phyloP scores from a whole-genome alignment of 2,113 vertebrate genomes.

The Ceyx margarethae region DNA sequence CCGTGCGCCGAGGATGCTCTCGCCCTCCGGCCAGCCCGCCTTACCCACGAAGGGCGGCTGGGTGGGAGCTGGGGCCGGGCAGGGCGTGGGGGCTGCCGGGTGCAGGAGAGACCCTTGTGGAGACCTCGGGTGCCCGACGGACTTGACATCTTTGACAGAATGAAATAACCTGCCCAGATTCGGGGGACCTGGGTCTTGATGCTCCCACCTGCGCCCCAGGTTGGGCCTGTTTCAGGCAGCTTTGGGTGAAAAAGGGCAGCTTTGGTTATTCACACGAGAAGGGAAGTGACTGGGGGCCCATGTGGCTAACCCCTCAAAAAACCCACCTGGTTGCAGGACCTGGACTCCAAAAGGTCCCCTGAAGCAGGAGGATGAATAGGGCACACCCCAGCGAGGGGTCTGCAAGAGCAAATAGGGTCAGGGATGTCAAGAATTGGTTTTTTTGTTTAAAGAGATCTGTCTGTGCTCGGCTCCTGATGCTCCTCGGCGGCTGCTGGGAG shows the following conservation, averaged over 20 bases:
- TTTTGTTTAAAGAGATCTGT: background rate
- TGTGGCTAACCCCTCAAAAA: background rate
- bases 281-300: background rate
- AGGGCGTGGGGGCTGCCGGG: background rate
- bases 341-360: background rate
- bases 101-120: rapidly evolving
- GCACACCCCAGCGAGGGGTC: background rate
- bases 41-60: rapidly evolving
- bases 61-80: background rate
- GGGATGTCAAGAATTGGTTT: background rate
- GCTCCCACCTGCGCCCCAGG: rapidly evolving
- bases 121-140: rapidly evolving
- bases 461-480: background rate
- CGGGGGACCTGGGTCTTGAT: rapidly evolving
- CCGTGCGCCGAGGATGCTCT: background rate
- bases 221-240: background rate
- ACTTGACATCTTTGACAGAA: rapidly evolving
- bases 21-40: background rate
- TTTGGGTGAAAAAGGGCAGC: rapidly evolving
- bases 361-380: background rate
- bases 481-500: background rate
- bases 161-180: rapidly evolving
- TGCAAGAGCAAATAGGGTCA: background rate
- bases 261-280: background rate
- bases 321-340: background rate